Percentiles rank a stretch among this genome's conserved stretches.
Conservation (phyloP, 2,113 vertebrate genomes). For the Sorex fumeus region DNA sequence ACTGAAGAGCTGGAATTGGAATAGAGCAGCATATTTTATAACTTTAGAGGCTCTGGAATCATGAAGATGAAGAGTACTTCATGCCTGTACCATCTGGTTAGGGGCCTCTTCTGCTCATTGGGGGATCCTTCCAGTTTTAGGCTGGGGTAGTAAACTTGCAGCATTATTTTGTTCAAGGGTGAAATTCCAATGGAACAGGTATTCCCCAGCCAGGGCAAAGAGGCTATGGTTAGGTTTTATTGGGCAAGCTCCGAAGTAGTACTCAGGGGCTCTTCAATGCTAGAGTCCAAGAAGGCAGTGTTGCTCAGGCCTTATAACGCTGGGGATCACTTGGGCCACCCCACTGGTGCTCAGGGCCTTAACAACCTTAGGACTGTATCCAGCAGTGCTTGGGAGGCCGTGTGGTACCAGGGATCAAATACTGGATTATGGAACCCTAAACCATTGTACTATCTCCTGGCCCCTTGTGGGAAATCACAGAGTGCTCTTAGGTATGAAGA, state of each 20-base stretch:
- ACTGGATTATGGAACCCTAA: too few relatives aligned
- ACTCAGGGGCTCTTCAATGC: too few relatives aligned
- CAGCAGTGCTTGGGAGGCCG: too few relatives aligned
- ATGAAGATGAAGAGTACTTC: not conserved
- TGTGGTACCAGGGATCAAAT: too few relatives aligned
- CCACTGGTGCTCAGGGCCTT: too few relatives aligned
- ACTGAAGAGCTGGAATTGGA: not conserved
- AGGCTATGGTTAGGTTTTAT: not conserved
- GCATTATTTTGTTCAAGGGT: constrained; percentile 8
- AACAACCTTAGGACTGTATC: too few relatives aligned
- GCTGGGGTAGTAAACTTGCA: not conserved
- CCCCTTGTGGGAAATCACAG: not conserved
- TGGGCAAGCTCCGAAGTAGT: too few relatives aligned
- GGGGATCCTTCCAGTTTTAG: constrained; percentile 32
- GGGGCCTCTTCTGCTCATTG: not conserved
- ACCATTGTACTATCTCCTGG: too few relatives aligned
- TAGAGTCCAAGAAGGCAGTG: too few relatives aligned
- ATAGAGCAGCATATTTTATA: not conserved
- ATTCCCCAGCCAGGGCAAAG: not conserved
- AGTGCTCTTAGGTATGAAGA: not conserved
- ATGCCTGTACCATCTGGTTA: not conserved
- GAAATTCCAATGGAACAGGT: not conserved
- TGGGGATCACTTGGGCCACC: too few relatives aligned
- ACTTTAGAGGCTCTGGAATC: not conserved
- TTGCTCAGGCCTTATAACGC: too few relatives aligned